Percentiles rank a stretch among this genome's conserved stretches.
These are phyloP conservation scores for Parnassius smintheus DNA, from an alignment of 2,888 invertebrate species.

Conservation along the genomic window DNA sequence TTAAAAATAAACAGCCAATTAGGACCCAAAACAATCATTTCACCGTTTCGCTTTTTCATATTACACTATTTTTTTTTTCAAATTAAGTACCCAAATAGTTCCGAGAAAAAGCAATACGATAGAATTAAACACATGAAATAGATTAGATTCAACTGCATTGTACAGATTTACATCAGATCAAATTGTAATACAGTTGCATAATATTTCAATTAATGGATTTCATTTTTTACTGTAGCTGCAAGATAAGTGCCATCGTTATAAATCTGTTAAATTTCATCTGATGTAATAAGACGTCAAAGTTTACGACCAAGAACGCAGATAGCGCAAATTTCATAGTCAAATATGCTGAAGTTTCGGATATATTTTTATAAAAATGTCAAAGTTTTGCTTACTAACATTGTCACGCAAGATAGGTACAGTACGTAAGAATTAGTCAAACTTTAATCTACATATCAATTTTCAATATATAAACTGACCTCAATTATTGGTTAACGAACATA, in stretches of 20 bases:
- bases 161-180: slow-evolving; percentile 22
- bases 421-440: too few relatives aligned
- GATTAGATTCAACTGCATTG: slow-evolving; percentile 22
- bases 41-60: neutral
- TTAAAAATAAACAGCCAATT: slow-evolving; percentile 10
- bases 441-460: too few relatives aligned
- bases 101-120: slow-evolving; percentile 4
- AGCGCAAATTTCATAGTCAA: slow-evolving; percentile 7
- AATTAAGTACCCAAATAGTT: neutral
- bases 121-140: neutral
- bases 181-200: slow-evolving; percentile 1
- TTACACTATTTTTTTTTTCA: neutral
- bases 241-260: neutral
- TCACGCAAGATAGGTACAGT: too few relatives aligned
- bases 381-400: too few relatives aligned
- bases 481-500: too few relatives aligned
- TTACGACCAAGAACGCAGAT: slow-evolving; percentile 4
- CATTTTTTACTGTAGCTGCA: too few relatives aligned
- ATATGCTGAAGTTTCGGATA: neutral
- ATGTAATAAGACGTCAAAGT: slow-evolving; percentile 10
- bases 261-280: slow-evolving; percentile 15
- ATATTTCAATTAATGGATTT: too few relatives aligned
- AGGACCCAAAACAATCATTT: neutral
- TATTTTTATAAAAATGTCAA: too few relatives aligned
- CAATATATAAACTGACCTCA: too few relatives aligned